Conservation (phyloP, 2,113 vertebrate species). For the Fulmarus glacialis region DNA sequence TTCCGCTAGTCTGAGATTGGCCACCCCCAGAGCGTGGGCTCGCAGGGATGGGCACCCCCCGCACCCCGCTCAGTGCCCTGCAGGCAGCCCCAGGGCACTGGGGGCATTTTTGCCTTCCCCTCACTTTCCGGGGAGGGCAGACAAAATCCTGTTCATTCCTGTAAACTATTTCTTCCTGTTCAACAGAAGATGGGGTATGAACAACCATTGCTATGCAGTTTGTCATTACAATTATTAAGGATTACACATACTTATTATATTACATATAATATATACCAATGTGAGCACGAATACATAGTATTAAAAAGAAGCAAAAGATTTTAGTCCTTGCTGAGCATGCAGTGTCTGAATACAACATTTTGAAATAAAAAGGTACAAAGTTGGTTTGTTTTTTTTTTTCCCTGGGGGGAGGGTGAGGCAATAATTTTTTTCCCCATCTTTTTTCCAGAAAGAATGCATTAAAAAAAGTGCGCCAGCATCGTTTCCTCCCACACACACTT, state of each 20-base stretch:
- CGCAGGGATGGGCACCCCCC: accelerated
- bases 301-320: conserved; percentile 12
- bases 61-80: accelerated
- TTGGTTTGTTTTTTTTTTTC: not conserved
- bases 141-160: accelerated
- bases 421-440: conserved; percentile 20
- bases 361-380: conserved; percentile 8
- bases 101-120: not conserved
- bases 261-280: not conserved
- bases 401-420: not conserved
- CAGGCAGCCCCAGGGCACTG: accelerated
- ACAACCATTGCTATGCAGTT: not conserved
- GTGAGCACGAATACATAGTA: not conserved
- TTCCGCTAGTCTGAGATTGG: not conserved
- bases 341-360: conserved; percentile 2
- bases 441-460: not conserved
- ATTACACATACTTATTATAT: not conserved
- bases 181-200: not conserved
- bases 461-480: not conserved
- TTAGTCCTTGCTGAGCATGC: not conserved
- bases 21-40: accelerated
- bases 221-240: not conserved
- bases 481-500: conserved; percentile 46
- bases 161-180: not conserved
- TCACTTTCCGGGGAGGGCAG: not conserved